Base-by-base conservation (phyloP, 2,113 vertebrate species). In the Shinisaurus crocodilurus region DNA sequence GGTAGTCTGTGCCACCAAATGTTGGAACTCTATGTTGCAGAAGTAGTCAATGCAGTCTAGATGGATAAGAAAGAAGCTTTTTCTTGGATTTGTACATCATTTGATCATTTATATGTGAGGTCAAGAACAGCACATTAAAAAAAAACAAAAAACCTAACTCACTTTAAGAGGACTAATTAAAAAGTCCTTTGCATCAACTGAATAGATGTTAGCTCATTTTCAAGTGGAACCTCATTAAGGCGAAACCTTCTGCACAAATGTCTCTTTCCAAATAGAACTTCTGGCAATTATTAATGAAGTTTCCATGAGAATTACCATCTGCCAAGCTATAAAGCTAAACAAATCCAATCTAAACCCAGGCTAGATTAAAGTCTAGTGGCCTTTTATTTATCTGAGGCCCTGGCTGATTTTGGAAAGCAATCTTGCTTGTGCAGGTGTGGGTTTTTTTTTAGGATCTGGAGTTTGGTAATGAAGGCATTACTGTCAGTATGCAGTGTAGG, bases 171-270 rank as follows among this genome's bases (percentile, higher is more conserved):
- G 18, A 65, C 37, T 77, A 87, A 95, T 94, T 93, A 95, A 93
- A 95, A 90, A 91, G 48, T 87, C 77, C 77, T 89, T 92, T 92
- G 69, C 85, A 88, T 88, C 85, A 92, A 48, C 79, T 92, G 91
- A 65, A 74, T 45, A 95, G 88, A 88, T 90, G 84, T 92, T 87
- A 89, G 88, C 63, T 94, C 82, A 89, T 93, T 93, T 92, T 94
- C 86, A 88, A 72, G 5, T 89, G 85, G 90, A 95, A 90, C 25
- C 80, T 95, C 93, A 90, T 94, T 93, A 95, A 86, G 76, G 65
- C 82, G 92, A 91, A 94, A 90, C 63, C 50, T 92, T 93, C 92
- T 88, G 60, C 88, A 90, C 91, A 92, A 95, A 95, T 95, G 89
- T 92, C 63, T 89, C 75, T 92, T 95, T 86, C 85, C 88, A 93